Base-by-base conservation (phyloP, 2,797 vertebrate genomes). In the Dipus sagitta region DNA sequence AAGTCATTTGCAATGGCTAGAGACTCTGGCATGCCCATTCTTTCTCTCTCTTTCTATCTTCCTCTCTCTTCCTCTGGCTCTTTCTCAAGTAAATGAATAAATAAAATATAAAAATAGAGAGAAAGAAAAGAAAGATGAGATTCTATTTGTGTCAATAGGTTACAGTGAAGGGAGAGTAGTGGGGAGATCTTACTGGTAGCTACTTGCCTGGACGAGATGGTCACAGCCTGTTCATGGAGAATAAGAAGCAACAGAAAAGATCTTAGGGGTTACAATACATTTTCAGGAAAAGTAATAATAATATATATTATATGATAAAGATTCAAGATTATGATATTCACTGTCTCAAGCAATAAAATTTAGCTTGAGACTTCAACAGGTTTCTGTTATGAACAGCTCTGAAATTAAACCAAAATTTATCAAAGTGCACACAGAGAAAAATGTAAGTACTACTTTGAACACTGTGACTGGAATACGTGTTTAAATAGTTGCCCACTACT, bases 321-420 rank as follows among this genome's bases (percentile, higher is more conserved):
- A 26, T 82, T 93, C n/a, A 64, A 84, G 26, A 42, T 2, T 75
- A 9, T 8, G 30, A 28, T 58, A 80, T 15, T 86, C 13, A 65
- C 34, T 62, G 13, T 18, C 26, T 67, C 58, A 34, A 74, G 81
- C 67, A 81, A 38, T 84, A 28, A 54, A 85, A 85, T 87, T 92
- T 72, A 87, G 28, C 32, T 90, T 42, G 32, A 17, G 65, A 71
- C 28, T 38, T 68, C 17, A 77, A 11, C 38, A 76, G 34, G 6
- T 88, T 42, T 52, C 3, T 86, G 38, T 62, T 78, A 23, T 30
- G 23, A 88, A 30, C 64, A 85, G 30, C 62, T 90, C 38, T 38
- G 18, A 90, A 91, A 93, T 75, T 71, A 60, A 93, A 83, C 74
- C 30, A 72, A 76, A 91, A 21, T 1, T 79, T 89, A 89, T 18